Evolutionary conservation across 1,140 invertebrate genomes (phyloP).

Genomic region (Trypoxylus dichotomus): DNA sequence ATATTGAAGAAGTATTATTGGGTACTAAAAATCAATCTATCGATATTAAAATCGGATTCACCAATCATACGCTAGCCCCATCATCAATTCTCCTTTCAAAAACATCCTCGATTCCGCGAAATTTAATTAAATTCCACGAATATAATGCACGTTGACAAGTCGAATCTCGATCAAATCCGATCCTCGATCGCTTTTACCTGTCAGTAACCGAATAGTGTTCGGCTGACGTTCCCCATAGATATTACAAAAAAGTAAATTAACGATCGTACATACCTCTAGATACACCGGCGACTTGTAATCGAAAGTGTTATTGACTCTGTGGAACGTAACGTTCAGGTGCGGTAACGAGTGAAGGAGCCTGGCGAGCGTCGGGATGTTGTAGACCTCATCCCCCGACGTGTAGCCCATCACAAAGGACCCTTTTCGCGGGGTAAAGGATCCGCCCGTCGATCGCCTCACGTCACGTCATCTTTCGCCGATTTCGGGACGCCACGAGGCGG

Average conservation of each 20-base stretch:
- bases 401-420: constrained; percentile 48
- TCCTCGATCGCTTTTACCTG: neutral
- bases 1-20: too few species aligned
- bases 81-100: too few species aligned
- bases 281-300: constrained; percentile 85
- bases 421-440: neutral
- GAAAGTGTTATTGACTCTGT: constrained; percentile 88
- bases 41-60: too few species aligned
- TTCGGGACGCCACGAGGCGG: too few species aligned
- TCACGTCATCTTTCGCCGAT: constrained; percentile 34
- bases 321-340: constrained; percentile 84
- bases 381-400: constrained; percentile 63
- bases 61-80: too few species aligned
- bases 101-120: too few species aligned
- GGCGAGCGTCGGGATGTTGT: constrained; percentile 79
- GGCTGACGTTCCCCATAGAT: too few species aligned
- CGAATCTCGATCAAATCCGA: neutral
- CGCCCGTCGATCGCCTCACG: constrained; percentile 31
- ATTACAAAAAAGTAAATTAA: too few species aligned
- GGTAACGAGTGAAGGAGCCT: constrained; percentile 83
- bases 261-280: constrained; percentile 78
- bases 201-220: too few species aligned
- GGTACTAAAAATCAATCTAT: too few species aligned
- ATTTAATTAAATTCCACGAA: too few species aligned
- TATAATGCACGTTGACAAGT: too few species aligned